phyloP scores from a whole-genome alignment of 92 coral and sea anemone genomes.

The Plumapathes pennacea region DNA sequence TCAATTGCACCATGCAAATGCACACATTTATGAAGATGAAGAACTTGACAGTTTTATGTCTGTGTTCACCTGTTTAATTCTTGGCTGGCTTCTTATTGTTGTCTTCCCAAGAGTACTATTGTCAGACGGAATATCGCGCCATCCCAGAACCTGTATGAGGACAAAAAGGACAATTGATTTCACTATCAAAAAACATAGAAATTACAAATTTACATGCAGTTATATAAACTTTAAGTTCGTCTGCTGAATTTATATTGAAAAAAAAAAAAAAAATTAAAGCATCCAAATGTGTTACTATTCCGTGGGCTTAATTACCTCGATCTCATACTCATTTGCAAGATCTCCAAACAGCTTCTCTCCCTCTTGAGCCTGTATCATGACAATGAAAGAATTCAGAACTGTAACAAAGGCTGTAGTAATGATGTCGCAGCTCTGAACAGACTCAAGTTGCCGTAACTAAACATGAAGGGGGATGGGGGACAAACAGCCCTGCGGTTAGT shows the following conservation, averaged over 20 bases:
- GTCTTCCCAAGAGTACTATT: conserved; percentile 82
- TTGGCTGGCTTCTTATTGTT: conserved; percentile 78
- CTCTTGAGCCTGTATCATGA: conserved; percentile 53
- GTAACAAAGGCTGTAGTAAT: conserved; percentile 7
- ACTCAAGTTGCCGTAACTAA: too few species aligned
- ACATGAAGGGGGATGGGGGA: too few species aligned
- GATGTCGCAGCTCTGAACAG: neutral
- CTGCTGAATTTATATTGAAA: too few species aligned
- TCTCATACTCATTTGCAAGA: conserved; percentile 61
- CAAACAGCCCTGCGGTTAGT: too few species aligned
- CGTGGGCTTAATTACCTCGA: conserved; percentile 42
- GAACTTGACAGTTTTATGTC: neutral
- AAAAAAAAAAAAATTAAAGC: too few species aligned
- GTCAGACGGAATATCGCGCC: conserved; percentile 79
- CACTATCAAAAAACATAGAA: neutral
- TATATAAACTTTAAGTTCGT: too few species aligned
- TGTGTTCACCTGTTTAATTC: conserved; percentile 75
- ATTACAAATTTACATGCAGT: neutral
- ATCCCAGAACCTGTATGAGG: conserved; percentile 69
- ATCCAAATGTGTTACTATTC: neutral
- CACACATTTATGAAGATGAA: neutral
- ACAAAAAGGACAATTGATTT: neutral
- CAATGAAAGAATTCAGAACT: neutral
- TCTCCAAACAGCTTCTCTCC: conserved; percentile 68
- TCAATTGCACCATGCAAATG: neutral